A percentile compares a stretch with the other conserved stretches of the same genome.
Evolutionary conservation across 2,888 invertebrate species (phyloP).

Genomic region (Tetramorium bicarinatum): DNA sequence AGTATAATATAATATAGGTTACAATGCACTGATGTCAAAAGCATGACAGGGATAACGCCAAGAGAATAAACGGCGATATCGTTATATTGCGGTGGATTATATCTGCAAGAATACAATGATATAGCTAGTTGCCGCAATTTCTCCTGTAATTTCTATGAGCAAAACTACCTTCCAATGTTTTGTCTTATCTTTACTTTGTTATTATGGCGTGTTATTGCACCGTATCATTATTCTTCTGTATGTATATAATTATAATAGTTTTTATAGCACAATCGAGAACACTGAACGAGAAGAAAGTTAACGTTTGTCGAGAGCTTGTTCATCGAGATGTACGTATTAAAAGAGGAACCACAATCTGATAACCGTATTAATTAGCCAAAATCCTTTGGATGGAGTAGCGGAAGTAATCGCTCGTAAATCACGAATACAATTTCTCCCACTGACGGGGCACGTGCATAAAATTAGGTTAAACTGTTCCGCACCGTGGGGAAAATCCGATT

Average conservation of each 20-base stretch:
- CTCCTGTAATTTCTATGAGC: not conserved
- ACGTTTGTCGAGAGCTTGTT: not conserved
- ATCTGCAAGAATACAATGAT: not conserved
- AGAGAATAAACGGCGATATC: not conserved
- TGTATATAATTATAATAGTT: not conserved
- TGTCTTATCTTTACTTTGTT: not conserved
- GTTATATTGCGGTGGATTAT: not conserved
- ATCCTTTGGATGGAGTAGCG: not conserved
- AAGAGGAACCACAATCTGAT: not conserved
- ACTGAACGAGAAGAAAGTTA: not conserved
- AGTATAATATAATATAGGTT: constrained; percentile 6
- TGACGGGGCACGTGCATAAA: not conserved
- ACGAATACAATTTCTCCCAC: not conserved
- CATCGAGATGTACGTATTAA: not conserved
- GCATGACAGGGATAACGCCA: not conserved
- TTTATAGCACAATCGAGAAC: not conserved
- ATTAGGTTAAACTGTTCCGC: not conserved
- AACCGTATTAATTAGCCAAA: not conserved
- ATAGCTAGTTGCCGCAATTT: not conserved
- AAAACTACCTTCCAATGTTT: not conserved
- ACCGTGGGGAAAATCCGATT: not conserved
- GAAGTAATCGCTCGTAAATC: constrained; percentile 23
- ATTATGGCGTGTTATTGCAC: not conserved
- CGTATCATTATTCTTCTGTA: not conserved
- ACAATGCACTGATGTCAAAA: not conserved